Conservation (phyloP, 2,113 vertebrate genomes). For the Pterophyllum scalare region DNA sequence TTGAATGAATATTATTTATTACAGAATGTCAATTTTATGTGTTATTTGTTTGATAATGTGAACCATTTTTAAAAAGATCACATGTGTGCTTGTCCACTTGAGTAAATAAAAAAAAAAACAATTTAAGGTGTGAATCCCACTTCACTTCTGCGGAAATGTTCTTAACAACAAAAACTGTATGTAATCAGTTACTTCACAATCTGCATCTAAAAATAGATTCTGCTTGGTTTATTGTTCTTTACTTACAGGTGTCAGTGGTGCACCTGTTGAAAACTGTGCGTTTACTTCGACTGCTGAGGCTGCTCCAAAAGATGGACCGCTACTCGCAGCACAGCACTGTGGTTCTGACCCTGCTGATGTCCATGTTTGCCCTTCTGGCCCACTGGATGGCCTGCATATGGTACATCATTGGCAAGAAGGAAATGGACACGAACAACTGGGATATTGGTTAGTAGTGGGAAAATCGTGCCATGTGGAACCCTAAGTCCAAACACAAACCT, state of each 20-base stretch:
- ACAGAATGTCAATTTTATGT: not conserved
- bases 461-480: not conserved
- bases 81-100: not conserved
- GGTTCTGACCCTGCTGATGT: conserved; percentile 97
- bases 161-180: not conserved
- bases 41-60: not conserved
- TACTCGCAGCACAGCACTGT: conserved; percentile 98
- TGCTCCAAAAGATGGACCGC: conserved; percentile 97
- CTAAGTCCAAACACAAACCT: not conserved
- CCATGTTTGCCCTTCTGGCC: conserved; percentile 96
- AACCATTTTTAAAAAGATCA: not conserved
- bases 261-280: conserved; percentile 95
- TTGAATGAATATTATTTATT: too few species aligned
- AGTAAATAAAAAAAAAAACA: not conserved
- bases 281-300: conserved; percentile 90
- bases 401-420: conserved; percentile 98
- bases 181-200: not conserved
- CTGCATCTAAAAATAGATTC: not conserved
- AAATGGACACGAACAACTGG: conserved; percentile 93
- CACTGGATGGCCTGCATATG: conserved; percentile 99
- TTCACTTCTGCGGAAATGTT: not conserved
- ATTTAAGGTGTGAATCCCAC: not conserved
- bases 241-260: conserved; percentile 92
- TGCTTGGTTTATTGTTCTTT: not conserved
- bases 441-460: conserved; percentile 90